Evolutionary conservation across 2,113 vertebrate species (phyloP).

Genomic region (Nesogale talazaci): DNA sequence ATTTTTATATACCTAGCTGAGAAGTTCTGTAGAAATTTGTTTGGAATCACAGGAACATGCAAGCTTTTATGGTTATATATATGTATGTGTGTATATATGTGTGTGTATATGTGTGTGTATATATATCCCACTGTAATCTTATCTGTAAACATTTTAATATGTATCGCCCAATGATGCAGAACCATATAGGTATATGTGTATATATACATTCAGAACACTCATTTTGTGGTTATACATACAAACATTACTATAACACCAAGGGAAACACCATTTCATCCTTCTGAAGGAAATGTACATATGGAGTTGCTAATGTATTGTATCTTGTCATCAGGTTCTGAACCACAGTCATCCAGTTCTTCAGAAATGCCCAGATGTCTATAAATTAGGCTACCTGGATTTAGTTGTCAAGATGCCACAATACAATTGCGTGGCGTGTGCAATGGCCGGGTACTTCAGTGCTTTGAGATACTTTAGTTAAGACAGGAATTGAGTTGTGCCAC

Average conservation of each 20-base stretch:
- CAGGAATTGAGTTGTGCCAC: conserved; percentile 36
- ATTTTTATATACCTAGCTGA: not conserved
- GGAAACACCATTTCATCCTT: not conserved
- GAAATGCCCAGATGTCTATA: not conserved
- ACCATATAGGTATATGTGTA: not conserved
- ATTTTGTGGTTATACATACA: not conserved
- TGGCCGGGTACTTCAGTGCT: not conserved
- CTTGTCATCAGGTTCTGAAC: conserved; percentile 21
- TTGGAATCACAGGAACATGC: too few species aligned
- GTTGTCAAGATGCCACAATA: not conserved
- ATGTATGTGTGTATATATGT: too few species aligned
- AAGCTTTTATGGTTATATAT: too few species aligned
- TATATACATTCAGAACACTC: not conserved
- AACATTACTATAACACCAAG: not conserved
- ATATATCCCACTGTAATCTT: too few species aligned
- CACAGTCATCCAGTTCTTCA: conserved; percentile 12
- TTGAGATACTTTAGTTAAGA: not conserved
- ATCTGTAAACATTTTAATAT: not conserved
- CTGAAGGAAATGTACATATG: conserved; percentile 16
- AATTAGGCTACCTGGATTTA: conserved; percentile 1
- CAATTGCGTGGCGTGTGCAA: not conserved
- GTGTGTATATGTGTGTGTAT: too few species aligned
- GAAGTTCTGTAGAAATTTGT: too few species aligned
- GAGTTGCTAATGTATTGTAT: not conserved
- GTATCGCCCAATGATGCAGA: too few species aligned